Base-by-base conservation (phyloP, 2,113 vertebrate genomes). In the Colossoma macropomum region DNA sequence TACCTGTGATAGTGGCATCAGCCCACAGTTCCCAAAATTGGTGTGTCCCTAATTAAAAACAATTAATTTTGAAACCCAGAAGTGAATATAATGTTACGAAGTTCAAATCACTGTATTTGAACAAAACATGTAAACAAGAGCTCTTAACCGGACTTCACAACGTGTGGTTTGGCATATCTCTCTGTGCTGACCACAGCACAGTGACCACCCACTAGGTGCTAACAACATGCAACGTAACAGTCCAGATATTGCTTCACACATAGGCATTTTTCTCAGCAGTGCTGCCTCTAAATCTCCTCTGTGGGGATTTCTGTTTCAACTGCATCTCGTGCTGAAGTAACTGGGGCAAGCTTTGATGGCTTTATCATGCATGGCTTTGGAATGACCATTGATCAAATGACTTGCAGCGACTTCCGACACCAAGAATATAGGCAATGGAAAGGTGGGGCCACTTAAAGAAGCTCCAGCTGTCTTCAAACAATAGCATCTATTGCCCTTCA, bases 141-240 rank as follows among this genome's bases (percentile, higher is more conserved):
- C 2, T 23, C 19, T 23, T 38, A 34, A 69, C 23, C 25, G 38
- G 8, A 12, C 28, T 12, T 23, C 27, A 25, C 50, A 34, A 80
- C 48, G 70, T 56, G 54, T 32, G 54, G 32, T 45, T 75, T 66
- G 45, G 27, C 23, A 13, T 21, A 41, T 12, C 12, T n/a, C 23
- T 41, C 56, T 4, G 32, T 13, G n/a, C n/a, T 65, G 59, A 60
- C 60, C 45, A 1, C 11, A 75, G 59, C 28, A 66, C 71, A 52
- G 41, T 32, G 25, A 32, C 60, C 80, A 65, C 71, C 80, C 60
- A 52, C 60, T 27, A 38, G 63, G 71, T 38, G 79, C 79, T 73
- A 73, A 81, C 54, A n/a, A 81, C 52, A 17, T 52, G 59, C 48
- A 63, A n/a, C 8, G 10, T 63, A 27, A 23, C 71, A 34, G 71